These are phyloP conservation scores for Elgaria multicarinata DNA, from an alignment of 2,113 vertebrate species.

Conservation along the genomic window DNA sequence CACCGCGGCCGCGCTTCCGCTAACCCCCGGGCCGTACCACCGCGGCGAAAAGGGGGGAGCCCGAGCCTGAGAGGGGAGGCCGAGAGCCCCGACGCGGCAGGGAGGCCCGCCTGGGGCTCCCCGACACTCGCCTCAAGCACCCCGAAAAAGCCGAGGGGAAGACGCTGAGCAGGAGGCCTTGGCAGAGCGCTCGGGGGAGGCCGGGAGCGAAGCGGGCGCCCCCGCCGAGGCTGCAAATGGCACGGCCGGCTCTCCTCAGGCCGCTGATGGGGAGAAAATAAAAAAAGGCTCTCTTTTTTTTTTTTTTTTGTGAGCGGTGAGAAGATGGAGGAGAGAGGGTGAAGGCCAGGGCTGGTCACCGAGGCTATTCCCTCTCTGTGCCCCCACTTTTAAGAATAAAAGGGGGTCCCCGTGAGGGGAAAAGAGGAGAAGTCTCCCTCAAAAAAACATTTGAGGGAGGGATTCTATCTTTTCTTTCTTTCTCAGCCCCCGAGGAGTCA, in stretches of 20 bases:
- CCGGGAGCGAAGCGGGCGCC: background rate
- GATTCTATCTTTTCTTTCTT: too few relatives aligned
- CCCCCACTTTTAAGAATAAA: too few relatives aligned
- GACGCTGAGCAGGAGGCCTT: too few relatives aligned
- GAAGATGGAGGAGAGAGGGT: background rate
- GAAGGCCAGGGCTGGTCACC: slow-evolving; percentile 52
- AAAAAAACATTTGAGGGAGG: background rate
- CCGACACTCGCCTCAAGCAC: too few relatives aligned
- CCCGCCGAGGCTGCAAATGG: background rate
- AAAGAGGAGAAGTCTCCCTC: background rate
- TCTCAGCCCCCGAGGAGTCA: too few relatives aligned
- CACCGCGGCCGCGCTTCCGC: slow-evolving; percentile 85
- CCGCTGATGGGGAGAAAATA: background rate
- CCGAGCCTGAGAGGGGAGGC: background rate
- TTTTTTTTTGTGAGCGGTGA: background rate
- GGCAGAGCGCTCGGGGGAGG: slow-evolving; percentile 17
- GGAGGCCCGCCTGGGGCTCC: too few relatives aligned
- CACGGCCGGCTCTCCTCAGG: background rate
- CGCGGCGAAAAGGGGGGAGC: slow-evolving; percentile 29
- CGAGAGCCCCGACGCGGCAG: slow-evolving; percentile 48
- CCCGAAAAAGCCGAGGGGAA: too few relatives aligned
- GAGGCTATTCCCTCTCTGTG: too few relatives aligned
- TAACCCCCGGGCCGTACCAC: slow-evolving; percentile 82
- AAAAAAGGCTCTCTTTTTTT: background rate
- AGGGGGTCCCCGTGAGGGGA: background rate